Base-by-base conservation (phyloP, 2,888 invertebrate genomes). In the Galeopsomyia nigrocyanea region DNA sequence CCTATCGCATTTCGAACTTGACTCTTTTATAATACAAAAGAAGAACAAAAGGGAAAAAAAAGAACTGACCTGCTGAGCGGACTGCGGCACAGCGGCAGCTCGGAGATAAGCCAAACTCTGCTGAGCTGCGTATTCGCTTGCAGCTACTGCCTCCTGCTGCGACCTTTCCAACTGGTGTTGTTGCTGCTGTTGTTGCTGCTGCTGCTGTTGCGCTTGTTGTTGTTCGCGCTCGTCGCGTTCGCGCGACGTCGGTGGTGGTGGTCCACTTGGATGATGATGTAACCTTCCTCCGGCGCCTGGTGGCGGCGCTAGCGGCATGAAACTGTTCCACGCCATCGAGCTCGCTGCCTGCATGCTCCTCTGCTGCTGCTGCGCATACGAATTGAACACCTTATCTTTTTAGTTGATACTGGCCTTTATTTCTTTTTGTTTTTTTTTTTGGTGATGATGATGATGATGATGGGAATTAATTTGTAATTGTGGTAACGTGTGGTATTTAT, bases 81-180 rank as follows among this genome's bases (percentile, higher is more conserved):
- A 77, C 67, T 82, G 80, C 66, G 83, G 83, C 21, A 82, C 81
- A 6, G 83, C 71, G 0, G 68, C 71, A 5, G 75, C 74, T 5
- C 75, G 17, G 17, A 76, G 74, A 17, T 74, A 76, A 17, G 75
- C 75, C 39, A 76, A 31, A 22, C 70, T 68, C 47, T 73, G 73
- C 66, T 76, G 75, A 16, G 71, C 87, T 74, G 90, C 87, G 79
- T 90, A 90, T 63, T 84, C 85, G 68, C 81, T 80, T 26, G 82
- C 81, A 39, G 78, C 39, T 10, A 10, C 39, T 10, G 39, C 82
- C 17, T 79, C 82, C 72, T 85, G 84, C 74, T 86, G 84, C 62
- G 84, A 77, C 63, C 86, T 81, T 75, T 86, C 86, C 13, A 75
- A 51, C 51, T 75, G 78, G 75, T 85, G 84, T 76, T 82, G 82